Conservation (phyloP, 2,113 vertebrate species). For the Orycteropus afer region DNA sequence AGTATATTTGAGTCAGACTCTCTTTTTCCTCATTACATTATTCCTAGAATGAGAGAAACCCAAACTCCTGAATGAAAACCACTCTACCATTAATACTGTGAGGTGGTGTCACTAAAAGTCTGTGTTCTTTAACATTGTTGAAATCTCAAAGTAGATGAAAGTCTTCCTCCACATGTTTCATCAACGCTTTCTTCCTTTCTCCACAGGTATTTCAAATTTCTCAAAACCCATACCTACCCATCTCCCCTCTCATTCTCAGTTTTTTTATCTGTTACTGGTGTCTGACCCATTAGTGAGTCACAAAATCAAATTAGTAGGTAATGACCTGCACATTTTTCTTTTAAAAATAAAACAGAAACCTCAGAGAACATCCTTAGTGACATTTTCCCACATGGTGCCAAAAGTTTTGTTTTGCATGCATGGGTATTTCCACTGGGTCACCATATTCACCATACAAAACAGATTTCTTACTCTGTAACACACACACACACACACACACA, state of each 20-base stretch:
- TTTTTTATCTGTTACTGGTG: background rate
- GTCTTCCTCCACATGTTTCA: background rate
- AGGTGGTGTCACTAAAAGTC: background rate
- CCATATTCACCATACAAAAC: slow-evolving; percentile 16
- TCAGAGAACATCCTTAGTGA: slow-evolving; percentile 12
- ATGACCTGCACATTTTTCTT: background rate
- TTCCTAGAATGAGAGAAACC: background rate
- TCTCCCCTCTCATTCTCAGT: background rate
- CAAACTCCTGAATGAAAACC: slow-evolving; percentile 12
- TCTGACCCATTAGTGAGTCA: background rate
- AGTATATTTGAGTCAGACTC: background rate
- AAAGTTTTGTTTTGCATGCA: background rate
- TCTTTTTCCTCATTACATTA: background rate
- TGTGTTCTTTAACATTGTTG: background rate
- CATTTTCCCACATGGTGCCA: background rate
- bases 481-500: no score
- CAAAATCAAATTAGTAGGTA: background rate
- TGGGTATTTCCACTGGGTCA: background rate
- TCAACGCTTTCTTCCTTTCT: background rate
- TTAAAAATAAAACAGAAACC: background rate
- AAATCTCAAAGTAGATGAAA: background rate
- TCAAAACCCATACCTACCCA: background rate
- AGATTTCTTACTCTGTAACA: no score
- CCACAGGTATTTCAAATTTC: background rate
- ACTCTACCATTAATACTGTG: background rate